Percentiles rank a stretch among this genome's conserved stretches.
These are phyloP conservation scores for Petrocephalus zakoni DNA, from an alignment of 2,113 vertebrate genomes.

Conservation along the genomic window DNA sequence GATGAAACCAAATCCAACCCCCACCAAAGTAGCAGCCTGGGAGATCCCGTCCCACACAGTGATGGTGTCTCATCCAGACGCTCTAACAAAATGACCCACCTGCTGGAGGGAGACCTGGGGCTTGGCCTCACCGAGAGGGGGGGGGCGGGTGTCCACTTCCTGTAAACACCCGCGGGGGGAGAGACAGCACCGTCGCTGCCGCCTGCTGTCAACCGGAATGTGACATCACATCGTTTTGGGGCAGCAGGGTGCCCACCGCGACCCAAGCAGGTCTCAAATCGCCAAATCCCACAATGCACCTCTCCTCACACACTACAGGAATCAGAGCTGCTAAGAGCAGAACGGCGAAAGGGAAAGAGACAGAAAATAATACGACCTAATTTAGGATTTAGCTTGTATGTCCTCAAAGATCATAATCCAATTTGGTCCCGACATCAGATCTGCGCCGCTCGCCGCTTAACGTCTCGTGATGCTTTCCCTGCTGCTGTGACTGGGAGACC, in stretches of 20 bases:
- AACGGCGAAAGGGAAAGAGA: not conserved
- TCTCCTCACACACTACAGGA: not conserved
- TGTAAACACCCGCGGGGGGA: not conserved
- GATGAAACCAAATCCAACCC: not conserved
- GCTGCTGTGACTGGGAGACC: not conserved
- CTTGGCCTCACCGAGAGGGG: no score
- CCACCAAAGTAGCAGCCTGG: not conserved
- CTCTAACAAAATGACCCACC: not conserved
- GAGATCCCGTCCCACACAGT: not conserved
- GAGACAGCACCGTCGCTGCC: not conserved
- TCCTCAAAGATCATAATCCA: not conserved
- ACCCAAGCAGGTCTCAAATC: not conserved
- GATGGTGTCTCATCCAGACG: not conserved
- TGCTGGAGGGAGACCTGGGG: no score
- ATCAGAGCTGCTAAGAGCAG: not conserved
- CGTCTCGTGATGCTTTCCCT: not conserved
- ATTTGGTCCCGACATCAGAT: slow-evolving; percentile 10
- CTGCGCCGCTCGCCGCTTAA: not conserved
- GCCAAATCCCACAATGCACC: not conserved
- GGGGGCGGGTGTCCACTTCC: not conserved
- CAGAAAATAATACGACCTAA: not conserved
- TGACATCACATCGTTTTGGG: not conserved
- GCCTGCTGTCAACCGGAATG: not conserved
- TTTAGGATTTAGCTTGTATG: not conserved
- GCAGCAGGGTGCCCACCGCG: not conserved